phyloP scores from a whole-genome alignment of 2,888 invertebrate species.

The Emesis furor region DNA sequence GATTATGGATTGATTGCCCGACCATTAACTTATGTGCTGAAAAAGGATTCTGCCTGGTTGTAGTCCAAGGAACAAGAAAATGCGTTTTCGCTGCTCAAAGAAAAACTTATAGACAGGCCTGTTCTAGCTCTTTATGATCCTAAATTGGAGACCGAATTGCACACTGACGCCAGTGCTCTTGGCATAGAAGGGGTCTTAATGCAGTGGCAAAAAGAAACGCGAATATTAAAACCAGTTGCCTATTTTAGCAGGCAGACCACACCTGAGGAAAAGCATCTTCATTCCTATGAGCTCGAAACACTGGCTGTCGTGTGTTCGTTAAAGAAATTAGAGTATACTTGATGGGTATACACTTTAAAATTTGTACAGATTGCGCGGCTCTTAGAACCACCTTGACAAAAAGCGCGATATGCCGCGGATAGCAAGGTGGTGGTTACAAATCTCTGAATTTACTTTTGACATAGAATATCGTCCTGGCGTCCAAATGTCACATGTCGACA shows the following conservation, averaged over 20 bases:
- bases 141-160: no score
- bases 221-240: conserved; percentile 44
- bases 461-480: conserved; percentile 64
- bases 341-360: conserved; percentile 18
- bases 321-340: conserved; percentile 20
- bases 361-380: conserved; percentile 8
- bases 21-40: conserved; percentile 49
- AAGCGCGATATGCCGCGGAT: conserved; percentile 63
- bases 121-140: no score
- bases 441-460: conserved; percentile 61
- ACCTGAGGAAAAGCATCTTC: conserved; percentile 40
- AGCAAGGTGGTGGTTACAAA: conserved; percentile 68
- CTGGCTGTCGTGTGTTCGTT: conserved; percentile 29
- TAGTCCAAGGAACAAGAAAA: no score
- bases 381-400: conserved; percentile 39
- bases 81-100: no score
- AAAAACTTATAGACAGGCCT: no score
- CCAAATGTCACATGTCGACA: conserved; percentile 64
- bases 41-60: conserved; percentile 51
- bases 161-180: no score
- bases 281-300: conserved; percentile 33
- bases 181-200: conserved; percentile 18
- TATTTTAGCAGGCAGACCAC: no score
- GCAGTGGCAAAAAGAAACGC: conserved; percentile 38
- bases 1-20: conserved; percentile 45